Percentiles rank a stretch among this genome's conserved stretches.
Evolutionary conservation across 2,797 vertebrate species (phyloP).

Genomic region (Distichodus sexfasciatus): DNA sequence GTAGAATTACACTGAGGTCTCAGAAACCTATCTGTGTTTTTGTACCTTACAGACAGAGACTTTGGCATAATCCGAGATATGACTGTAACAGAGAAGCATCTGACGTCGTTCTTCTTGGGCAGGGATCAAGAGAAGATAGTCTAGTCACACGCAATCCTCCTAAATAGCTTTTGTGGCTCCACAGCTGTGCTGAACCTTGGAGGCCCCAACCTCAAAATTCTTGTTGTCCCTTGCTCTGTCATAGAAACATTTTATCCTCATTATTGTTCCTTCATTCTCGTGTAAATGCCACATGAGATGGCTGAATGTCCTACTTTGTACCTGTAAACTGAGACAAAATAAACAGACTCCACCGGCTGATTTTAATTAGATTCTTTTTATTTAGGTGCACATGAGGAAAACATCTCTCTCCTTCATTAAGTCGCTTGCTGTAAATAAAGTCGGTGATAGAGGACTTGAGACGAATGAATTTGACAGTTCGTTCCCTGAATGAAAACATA

Average conservation of each 20-base stretch:
- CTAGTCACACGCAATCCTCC: slow-evolving; percentile 35
- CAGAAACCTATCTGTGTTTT: slow-evolving; percentile 21
- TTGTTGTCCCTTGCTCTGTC: slow-evolving; percentile 13
- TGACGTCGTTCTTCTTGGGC: slow-evolving; percentile 20
- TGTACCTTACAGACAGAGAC: slow-evolving; percentile 17
- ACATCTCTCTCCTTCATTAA: not conserved
- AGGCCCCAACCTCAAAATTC: not conserved
- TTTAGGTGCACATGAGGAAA: slow-evolving; percentile 4
- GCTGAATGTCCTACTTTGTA: not conserved
- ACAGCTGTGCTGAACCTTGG: slow-evolving; percentile 38
- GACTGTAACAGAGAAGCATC: slow-evolving; percentile 36
- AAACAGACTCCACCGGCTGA: not conserved
- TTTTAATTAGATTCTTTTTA: not conserved
- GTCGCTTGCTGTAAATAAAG: not conserved
- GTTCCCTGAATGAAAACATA: slow-evolving; percentile 35
- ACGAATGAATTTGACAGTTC: slow-evolving; percentile 27
- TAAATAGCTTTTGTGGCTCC: slow-evolving; percentile 27
- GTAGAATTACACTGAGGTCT: slow-evolving; percentile 17
- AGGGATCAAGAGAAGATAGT: slow-evolving; percentile 36
- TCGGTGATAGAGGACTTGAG: not conserved
- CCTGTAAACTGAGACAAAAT: not conserved
- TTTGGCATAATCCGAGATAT: slow-evolving; percentile 18
- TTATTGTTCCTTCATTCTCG: not conserved
- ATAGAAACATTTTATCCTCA: not conserved
- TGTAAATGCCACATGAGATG: not conserved